Evolutionary conservation across 2,888 invertebrate genomes (phyloP).

Genomic region (Tiphia femorata): DNA sequence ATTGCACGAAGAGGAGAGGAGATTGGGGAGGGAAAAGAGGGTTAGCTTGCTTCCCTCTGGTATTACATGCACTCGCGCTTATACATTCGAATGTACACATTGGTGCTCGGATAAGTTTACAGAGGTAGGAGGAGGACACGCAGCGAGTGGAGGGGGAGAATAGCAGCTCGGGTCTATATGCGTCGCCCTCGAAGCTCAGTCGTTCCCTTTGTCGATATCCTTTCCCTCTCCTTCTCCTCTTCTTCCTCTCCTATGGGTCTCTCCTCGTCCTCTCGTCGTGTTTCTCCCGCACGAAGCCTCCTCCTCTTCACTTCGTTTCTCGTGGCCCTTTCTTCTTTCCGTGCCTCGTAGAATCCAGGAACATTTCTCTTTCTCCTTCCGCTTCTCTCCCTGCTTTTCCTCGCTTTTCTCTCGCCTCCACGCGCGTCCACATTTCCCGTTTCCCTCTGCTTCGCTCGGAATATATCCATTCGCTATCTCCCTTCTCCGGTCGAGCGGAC

Average conservation of each 20-base stretch:
- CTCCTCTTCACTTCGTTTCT: too few relatives aligned
- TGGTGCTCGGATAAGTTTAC: too few relatives aligned
- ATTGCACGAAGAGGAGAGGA: not conserved
- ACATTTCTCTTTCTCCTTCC: too few relatives aligned
- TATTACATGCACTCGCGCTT: not conserved
- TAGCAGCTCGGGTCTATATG: not conserved
- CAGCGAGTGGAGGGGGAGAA: not conserved
- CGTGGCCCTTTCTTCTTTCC: too few relatives aligned
- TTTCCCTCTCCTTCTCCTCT: slow-evolving; percentile 1
- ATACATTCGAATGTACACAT: not conserved
- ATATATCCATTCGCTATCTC: not conserved
- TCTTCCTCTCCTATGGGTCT: not conserved
- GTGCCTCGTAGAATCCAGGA: too few relatives aligned
- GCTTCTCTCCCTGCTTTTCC: too few relatives aligned
- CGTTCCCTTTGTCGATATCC: not conserved
- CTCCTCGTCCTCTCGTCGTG: not conserved
- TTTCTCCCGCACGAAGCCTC: not conserved
- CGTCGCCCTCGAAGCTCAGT: not conserved
- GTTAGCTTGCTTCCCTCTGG: not conserved
- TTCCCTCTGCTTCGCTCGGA: slow-evolving; percentile 1
- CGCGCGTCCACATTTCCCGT: not conserved
- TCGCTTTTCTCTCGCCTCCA: too few relatives aligned
- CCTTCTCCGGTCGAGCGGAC: not conserved
- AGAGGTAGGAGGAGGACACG: not conserved
- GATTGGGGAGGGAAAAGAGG: not conserved